A percentile compares a stretch with the other conserved stretches of the same genome.
Conservation (phyloP, 2,113 vertebrate genomes). For the Meriones unguiculatus region DNA sequence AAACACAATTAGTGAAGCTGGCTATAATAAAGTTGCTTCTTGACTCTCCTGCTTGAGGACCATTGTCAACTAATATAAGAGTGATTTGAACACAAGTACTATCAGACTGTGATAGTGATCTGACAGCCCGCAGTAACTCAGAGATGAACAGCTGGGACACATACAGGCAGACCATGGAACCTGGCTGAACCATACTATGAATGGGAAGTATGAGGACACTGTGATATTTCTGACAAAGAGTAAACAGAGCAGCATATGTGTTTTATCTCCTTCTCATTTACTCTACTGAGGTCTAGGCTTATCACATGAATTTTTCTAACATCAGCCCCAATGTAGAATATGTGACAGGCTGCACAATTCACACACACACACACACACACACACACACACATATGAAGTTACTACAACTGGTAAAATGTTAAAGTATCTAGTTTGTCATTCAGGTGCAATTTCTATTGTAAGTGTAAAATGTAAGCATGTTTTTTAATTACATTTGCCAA, state of each 20-base stretch:
- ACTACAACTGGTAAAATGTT: background rate
- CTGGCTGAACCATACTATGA: background rate
- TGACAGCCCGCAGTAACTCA: too few relatives aligned
- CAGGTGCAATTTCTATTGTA: background rate
- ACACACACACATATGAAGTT: background rate
- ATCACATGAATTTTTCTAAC: background rate
- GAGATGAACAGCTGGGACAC: rapidly evolving
- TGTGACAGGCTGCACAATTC: background rate
- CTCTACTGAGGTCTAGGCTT: background rate
- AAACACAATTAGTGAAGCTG: background rate
- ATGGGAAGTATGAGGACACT: background rate
- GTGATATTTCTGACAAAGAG: background rate
- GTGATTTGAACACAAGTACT: background rate
- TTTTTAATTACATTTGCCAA: background rate
- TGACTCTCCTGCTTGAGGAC: background rate
- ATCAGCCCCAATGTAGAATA: background rate
- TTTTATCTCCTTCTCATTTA: background rate
- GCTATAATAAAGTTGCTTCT: background rate
- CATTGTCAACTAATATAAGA: background rate
- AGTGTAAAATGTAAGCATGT: background rate
- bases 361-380: too few relatives aligned
- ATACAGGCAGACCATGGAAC: rapidly evolving
- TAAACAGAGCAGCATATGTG: background rate
- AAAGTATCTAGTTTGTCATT: background rate
- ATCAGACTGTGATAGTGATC: background rate